Evolutionary conservation across 1,140 invertebrate genomes (phyloP).

Genomic region (Hycleus phaleratus): DNA sequence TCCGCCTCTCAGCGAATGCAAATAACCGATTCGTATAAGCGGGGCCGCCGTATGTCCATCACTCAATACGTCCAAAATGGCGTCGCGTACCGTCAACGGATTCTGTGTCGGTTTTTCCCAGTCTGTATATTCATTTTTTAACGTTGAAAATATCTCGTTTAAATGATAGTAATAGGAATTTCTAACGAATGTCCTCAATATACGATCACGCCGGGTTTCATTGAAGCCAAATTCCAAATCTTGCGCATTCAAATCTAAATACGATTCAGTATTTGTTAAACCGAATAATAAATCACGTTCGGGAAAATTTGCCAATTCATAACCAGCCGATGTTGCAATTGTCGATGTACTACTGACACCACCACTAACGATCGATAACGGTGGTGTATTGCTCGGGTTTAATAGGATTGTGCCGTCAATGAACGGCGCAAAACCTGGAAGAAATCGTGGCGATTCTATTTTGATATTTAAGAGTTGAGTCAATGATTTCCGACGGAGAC

Average conservation of each 20-base stretch:
- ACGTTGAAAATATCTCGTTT: constrained; percentile 82
- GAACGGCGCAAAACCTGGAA: constrained; percentile 77
- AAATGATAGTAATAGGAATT: constrained; percentile 84
- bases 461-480: constrained; percentile 59
- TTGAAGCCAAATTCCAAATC: constrained; percentile 78
- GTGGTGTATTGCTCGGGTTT: constrained; percentile 42
- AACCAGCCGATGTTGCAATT: constrained; percentile 54
- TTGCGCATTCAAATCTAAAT: constrained; percentile 66
- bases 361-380: constrained; percentile 3
- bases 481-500: constrained; percentile 65
- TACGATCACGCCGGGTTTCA: constrained; percentile 73
- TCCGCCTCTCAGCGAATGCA: constrained; percentile 68
- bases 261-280: constrained; percentile 62
- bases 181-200: constrained; percentile 78
- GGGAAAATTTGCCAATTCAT: constrained; percentile 77
- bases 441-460: constrained; percentile 69
- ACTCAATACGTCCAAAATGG: constrained; percentile 68
- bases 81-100: constrained; percentile 67
- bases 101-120: constrained; percentile 74
- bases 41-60: constrained; percentile 82
- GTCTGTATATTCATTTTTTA: constrained; percentile 89
- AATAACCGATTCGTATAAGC: constrained; percentile 67
- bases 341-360: constrained; percentile 23
- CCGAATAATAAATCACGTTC: constrained; percentile 69
- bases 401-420: constrained; percentile 75